Evolutionary conservation across 2,888 invertebrate species (phyloP).

Genomic region (Pachycephus smyrnensis): DNA sequence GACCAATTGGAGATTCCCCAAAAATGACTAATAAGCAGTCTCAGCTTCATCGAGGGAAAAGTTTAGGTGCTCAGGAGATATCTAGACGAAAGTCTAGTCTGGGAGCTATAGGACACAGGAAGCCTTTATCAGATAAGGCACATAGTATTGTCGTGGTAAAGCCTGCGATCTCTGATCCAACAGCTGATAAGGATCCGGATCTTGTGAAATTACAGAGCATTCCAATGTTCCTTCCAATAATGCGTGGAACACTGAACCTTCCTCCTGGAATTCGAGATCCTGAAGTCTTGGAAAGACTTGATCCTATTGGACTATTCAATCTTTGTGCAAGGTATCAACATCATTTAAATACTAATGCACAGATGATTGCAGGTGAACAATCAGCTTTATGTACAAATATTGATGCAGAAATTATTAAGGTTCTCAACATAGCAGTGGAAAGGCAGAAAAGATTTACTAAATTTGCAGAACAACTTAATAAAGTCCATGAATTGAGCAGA

Average conservation of each 20-base stretch:
- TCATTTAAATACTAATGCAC: slow-evolving; percentile 85
- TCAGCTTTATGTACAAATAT: slow-evolving; percentile 79
- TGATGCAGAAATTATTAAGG: slow-evolving; percentile 78
- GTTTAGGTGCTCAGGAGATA: slow-evolving; percentile 52
- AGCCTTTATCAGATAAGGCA: slow-evolving; percentile 59
- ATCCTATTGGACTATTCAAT: slow-evolving; percentile 77
- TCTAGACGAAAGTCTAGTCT: slow-evolving; percentile 54
- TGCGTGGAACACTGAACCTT: slow-evolving; percentile 87
- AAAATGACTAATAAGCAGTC: slow-evolving; percentile 77
- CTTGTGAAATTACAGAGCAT: slow-evolving; percentile 81
- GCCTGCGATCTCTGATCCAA: slow-evolving; percentile 73
- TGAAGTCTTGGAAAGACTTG: slow-evolving; percentile 84
- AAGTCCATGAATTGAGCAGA: slow-evolving; percentile 85
- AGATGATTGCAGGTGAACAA: slow-evolving; percentile 85
- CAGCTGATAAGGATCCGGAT: slow-evolving; percentile 81
- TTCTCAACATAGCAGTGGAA: slow-evolving; percentile 80
- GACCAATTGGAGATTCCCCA: slow-evolving; percentile 91
- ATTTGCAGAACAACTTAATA: slow-evolving; percentile 86
- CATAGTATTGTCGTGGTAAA: slow-evolving; percentile 86
- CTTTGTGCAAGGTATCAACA: slow-evolving; percentile 86
- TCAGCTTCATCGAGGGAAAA: slow-evolving; percentile 58
- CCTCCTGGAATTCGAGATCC: slow-evolving; percentile 86
- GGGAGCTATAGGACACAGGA: slow-evolving; percentile 41
- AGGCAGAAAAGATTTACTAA: slow-evolving; percentile 86
- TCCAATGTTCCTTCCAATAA: slow-evolving; percentile 93